Base-by-base conservation (phyloP, 2,797 vertebrate genomes). In the Sylvia borin region DNA sequence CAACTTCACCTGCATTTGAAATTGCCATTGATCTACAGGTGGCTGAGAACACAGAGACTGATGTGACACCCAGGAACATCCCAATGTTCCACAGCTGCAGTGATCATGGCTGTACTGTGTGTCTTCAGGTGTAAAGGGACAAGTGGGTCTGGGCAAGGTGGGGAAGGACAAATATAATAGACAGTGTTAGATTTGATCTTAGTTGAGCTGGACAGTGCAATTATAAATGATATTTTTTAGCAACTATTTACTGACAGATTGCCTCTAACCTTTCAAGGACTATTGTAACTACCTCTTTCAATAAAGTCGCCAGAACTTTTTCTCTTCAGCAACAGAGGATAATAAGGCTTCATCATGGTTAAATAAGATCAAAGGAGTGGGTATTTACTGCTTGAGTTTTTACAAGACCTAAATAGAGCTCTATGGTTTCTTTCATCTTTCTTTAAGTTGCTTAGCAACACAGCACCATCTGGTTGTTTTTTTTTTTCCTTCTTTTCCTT, bases 371-470 rank as follows among this genome's bases (percentile, higher is more conserved):
- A 95, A 93, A 97, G 76, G 60, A 96, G 54, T 76, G 70, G 45
- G 71, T 80, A 91, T 92, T 95, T 95, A 93, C 81, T 87, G 66
- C 71, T 79, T 67, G 74, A 80, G 79, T 55, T 84, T 92, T 90
- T 66, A 88, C 34, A 67, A 78, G 88, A 80, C 54, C 70, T 90
- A 88, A 96, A 89, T 60, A 89, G 83, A 96, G 51, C 48, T 90
- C 54, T 61, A 70, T 80, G 81, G 88, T 90, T 87, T 86, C 94
- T 96, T 97, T 96, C 80, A 91, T 92, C 88, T 96, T 94, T 89
- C 85, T 86, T 92, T 92, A 96, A 60, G 93, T 91, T 92, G 76
- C 86, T 92, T 84, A 92, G 92, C 88, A 95, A 97, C 93, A 84
- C 58, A 75, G 83, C 43, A 79, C 77, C 71, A 92, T 94, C 74